Evolutionary conservation across 2,113 vertebrate species (phyloP), one percentile per base, ranked within the genome.

Genomic region (Apteryx owenii): DNA sequence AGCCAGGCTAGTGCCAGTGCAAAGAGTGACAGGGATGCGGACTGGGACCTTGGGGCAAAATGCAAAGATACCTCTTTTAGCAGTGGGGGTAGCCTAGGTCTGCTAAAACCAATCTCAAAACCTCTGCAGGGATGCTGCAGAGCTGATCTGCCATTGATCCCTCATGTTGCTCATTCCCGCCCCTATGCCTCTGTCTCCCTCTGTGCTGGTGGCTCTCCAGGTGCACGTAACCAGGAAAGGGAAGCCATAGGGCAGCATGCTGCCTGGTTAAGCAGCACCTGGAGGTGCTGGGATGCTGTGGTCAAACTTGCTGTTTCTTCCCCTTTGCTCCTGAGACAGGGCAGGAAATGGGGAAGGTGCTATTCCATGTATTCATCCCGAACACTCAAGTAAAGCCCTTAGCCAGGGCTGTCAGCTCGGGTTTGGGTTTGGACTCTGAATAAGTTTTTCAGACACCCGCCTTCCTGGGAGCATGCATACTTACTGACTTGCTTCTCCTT

Each of bases 191-290:
- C 19, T 17, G 42, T 5, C 29, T 61, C 28, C 38, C 84, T n/a
- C 1, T 4, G 62, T 44, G 2, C 77, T 51, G 81, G 46, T 48
- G 18, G 22, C 40, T 79, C 33, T 60, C 3, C 0, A 0, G 28
- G 38, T 12, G 12, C 0, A 1, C 18, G 70, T 38, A 90, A 46
- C 33, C 26, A 16, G 54, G 25, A 31, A 69, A 28, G 61, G 29
- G n/a, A n/a, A 31, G 26, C 71, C 54, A 12, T 62, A 50, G 61
- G 56, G 29, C 56, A 33, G 17, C 29, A 29, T 9, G 7, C 16
- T 60, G 17, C 29, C 56, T 33, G 46, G 60, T 31, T 23, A 25
- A 48, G 68, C 46, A 53, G 71, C 38, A 29, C 38, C 1, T 33
- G 1, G 73, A 48, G 73, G 15, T n/a, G 19, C 42, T 81, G 66